A percentile compares a stretch with the other conserved stretches of the same genome.
Evolutionary conservation across 2,113 vertebrate genomes (phyloP).

Genomic region (Chroicocephalus ridibundus): DNA sequence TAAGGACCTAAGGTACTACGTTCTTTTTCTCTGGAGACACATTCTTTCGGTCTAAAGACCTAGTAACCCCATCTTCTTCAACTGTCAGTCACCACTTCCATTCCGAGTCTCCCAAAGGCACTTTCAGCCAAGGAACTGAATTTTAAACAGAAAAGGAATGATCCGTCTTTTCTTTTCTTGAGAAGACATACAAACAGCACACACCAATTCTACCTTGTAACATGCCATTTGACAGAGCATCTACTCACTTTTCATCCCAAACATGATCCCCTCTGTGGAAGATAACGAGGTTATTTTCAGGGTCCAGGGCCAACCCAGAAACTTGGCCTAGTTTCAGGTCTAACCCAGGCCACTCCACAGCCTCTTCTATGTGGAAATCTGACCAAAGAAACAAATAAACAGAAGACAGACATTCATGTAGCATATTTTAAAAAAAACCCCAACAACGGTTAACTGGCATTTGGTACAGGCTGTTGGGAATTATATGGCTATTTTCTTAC

Average conservation of each 20-base stretch:
- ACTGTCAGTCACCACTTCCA: not conserved
- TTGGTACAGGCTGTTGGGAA: not conserved
- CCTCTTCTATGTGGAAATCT: conserved; percentile 88
- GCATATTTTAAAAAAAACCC: not conserved
- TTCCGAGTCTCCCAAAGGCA: not conserved
- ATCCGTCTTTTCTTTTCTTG: not conserved
- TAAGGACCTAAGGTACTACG: not conserved
- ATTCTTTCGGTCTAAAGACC: not conserved
- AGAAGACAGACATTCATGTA: not conserved
- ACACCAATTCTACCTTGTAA: not conserved
- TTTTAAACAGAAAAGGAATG: not conserved
- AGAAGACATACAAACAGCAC: not conserved
- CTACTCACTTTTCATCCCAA: conserved; percentile 90
- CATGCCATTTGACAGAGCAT: not conserved
- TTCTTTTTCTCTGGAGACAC: not conserved
- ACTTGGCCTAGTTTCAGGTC: conserved; percentile 89
- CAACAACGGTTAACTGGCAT: not conserved
- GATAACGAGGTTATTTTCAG: conserved; percentile 87
- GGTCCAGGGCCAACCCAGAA: conserved; percentile 90
- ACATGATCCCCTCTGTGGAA: conserved; percentile 93
- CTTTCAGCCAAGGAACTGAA: not conserved
- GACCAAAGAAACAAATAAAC: not conserved
- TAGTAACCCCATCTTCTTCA: not conserved
- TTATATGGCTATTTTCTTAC: not conserved
- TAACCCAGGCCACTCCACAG: conserved; percentile 82